Percentiles rank a stretch among this genome's conserved stretches.
phyloP scores from a whole-genome alignment of 1,140 invertebrate genomes.

The Rhagoletis pomonella region DNA sequence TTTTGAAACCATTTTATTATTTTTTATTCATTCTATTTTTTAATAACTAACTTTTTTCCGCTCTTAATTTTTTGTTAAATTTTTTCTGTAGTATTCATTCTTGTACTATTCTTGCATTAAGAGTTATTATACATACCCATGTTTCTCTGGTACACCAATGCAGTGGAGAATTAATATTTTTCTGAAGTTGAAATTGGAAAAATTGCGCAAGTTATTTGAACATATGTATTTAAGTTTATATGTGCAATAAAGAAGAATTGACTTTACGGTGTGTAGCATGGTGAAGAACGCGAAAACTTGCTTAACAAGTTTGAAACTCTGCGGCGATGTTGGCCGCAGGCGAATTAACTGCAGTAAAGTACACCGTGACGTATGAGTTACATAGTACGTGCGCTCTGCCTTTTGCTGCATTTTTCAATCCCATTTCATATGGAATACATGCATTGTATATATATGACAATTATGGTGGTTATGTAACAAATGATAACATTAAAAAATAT shows the following conservation, averaged over 20 bases:
- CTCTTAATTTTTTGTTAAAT: not conserved
- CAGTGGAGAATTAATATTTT: conserved; percentile 21
- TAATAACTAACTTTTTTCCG: not conserved
- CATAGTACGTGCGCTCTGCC: not conserved
- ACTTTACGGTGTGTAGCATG: too few species aligned
- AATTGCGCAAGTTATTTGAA: not conserved
- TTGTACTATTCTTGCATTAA: not conserved
- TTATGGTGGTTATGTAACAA: too few species aligned
- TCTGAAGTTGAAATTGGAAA: conserved; percentile 35
- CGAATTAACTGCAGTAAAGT: not conserved
- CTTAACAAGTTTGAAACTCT: not conserved
- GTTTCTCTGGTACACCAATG: not conserved
- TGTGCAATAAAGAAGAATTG: too few species aligned
- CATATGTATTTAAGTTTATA: too few species aligned
- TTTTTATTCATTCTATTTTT: not conserved
- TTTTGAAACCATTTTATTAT: not conserved
- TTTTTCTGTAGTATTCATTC: not conserved
- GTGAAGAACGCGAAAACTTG: too few species aligned
- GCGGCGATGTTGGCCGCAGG: not conserved
- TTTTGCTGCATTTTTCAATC: not conserved
- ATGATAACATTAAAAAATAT: too few species aligned
- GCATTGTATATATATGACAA: too few species aligned
- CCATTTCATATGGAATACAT: too few species aligned
- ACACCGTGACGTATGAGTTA: conserved; percentile 7
- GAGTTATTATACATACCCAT: not conserved